Evolutionary conservation across 2,888 invertebrate genomes (phyloP), one percentile per base, ranked within the genome.

Genomic region (Pammene fasciana): DNA sequence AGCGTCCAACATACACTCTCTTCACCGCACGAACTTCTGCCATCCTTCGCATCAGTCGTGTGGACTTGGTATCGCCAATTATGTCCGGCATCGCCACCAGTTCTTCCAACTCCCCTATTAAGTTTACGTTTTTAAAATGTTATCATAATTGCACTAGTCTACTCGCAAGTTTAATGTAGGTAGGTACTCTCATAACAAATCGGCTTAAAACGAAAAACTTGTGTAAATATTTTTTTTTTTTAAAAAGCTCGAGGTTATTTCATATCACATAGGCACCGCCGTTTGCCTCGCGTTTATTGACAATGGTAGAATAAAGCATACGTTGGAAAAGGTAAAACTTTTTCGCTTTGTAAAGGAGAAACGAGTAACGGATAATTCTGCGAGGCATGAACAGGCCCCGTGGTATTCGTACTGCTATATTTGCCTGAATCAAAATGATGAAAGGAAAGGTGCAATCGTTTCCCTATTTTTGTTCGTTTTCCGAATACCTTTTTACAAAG

Each of bases 371-470:
- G 50, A 64, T 57, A 57, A 68, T 57, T 57, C 56, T 41, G 7
- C 67, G 61, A 61, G 60, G 60, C 18, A 62, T 62, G 61, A 62
- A 14, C 52, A 48, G 66, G 16, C n/a, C 26, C 16, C 43, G 62
- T 41, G 10, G 55, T 54, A 54, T 34, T 54, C 54, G 50, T 9
- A 18, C 68, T 26, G 46, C 46, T 68, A 43, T 71, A 71, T 75
- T 75, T 72, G 65, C 72, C 71, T 73, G 73, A 75, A 75, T 75
- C 74, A 74, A 72, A 75, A 66, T 72, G 70, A 72, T 72, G 73
- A 74, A 73, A 71, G 66, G 68, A 71, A 72, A 72, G 66, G 72
- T 70, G 68, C 73, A 71, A 72, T 71, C 71, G 52, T 72, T 72
- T 68, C 71, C 72, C 60, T 71, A 72, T 72, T 72, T 73, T 74